Evolutionary conservation across 2,113 vertebrate genomes (phyloP).

Genomic region (Malurus cyaneus): DNA sequence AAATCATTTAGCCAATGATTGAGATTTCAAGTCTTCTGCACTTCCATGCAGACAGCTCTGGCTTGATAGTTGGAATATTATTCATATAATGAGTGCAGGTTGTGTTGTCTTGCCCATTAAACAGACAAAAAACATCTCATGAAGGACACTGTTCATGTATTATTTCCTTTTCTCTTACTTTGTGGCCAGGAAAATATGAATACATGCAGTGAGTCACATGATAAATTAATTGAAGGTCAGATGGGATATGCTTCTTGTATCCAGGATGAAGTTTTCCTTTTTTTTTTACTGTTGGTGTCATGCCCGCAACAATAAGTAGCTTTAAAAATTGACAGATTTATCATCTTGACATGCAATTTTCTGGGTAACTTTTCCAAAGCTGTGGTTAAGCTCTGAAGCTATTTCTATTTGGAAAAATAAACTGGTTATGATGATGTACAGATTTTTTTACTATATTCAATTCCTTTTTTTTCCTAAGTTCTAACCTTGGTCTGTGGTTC

Average conservation of each 20-base stretch:
- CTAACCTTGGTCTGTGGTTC: not conserved
- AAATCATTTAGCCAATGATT: not conserved
- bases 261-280: slow-evolving; percentile 15
- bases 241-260: not conserved
- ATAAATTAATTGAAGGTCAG: slow-evolving; percentile 38
- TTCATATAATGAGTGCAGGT: not conserved
- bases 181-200: not conserved
- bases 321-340: slow-evolving; percentile 71
- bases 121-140: not conserved
- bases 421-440: slow-evolving; percentile 40
- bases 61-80: not conserved
- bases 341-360: slow-evolving; percentile 73
- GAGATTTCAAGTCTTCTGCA: not conserved
- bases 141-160: not conserved
- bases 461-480: slow-evolving; percentile 5
- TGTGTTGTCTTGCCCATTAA: not conserved
- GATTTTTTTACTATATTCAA: slow-evolving; percentile 7
- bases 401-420: slow-evolving; percentile 57
- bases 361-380: slow-evolving; percentile 58
- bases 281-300: slow-evolving; percentile 51
- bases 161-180: not conserved
- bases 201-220: not conserved
- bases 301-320: slow-evolving; percentile 50
- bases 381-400: slow-evolving; percentile 33
- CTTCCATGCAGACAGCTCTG: not conserved